phyloP scores from a whole-genome alignment of 2,888 invertebrate genomes.

The Octodonta nipae region DNA sequence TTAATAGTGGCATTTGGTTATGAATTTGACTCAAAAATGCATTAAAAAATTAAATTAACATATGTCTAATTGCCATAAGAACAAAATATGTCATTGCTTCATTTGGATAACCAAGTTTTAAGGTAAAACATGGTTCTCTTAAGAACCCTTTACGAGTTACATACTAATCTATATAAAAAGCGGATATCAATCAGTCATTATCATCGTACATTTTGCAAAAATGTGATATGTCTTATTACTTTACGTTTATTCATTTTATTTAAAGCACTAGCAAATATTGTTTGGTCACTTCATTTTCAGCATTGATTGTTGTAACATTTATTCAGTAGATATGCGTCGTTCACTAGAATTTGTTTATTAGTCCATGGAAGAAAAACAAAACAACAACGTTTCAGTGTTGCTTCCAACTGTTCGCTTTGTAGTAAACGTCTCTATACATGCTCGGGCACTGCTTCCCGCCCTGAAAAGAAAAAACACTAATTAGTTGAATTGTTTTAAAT shows the following conservation, averaged over 20 bases:
- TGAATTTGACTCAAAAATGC: too few species aligned
- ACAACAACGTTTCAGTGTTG: conserved; percentile 41
- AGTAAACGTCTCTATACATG: conserved; percentile 85
- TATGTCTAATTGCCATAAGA: too few species aligned
- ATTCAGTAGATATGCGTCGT: conserved; percentile 10
- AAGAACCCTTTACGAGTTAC: too few species aligned
- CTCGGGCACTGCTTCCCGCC: conserved; percentile 76
- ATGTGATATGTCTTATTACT: conserved; percentile 29
- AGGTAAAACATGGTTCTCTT: too few species aligned
- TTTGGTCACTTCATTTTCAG: conserved; percentile 22
- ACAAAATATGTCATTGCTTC: too few species aligned
- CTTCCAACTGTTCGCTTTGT: conserved; percentile 85
- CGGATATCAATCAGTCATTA: too few species aligned
- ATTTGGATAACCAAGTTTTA: too few species aligned
- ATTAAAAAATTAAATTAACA: too few species aligned
- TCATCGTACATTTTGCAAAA: conserved; percentile 25
- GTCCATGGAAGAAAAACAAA: conserved; percentile 9
- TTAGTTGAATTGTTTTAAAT: not conserved
- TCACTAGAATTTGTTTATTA: conserved; percentile 6
- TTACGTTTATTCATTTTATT: conserved; percentile 16
- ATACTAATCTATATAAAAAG: too few species aligned
- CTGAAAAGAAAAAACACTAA: conserved; percentile 39
- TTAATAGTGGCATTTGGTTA: too few species aligned
- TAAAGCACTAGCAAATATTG: conserved; percentile 18
- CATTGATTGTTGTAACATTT: conserved; percentile 1